Percentiles rank a stretch among this genome's conserved stretches.
Conservation (phyloP, 2,888 invertebrate genomes). For the Nymphalis polychloros region DNA sequence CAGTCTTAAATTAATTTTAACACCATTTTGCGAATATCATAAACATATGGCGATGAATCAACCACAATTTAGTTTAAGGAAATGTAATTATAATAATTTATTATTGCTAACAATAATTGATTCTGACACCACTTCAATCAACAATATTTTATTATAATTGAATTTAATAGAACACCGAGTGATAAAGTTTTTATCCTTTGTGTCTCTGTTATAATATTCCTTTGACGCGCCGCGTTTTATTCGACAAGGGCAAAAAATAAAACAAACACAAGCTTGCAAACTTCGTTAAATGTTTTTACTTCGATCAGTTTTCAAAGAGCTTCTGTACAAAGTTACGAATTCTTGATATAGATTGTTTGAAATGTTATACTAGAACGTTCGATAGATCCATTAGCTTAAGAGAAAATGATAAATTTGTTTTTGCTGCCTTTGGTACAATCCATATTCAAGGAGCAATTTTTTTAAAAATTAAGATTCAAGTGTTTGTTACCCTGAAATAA, state of each 20-base stretch:
- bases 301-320: slow-evolving; percentile 10
- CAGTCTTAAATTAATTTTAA: too few species aligned
- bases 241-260: not conserved
- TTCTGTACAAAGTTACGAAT: slow-evolving; percentile 3
- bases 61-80: too few species aligned
- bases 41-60: too few species aligned
- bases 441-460: too few species aligned
- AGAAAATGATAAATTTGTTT: not conserved
- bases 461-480: too few species aligned
- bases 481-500: too few species aligned
- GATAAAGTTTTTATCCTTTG: not conserved
- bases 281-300: slow-evolving; percentile 18
- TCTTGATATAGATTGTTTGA: not conserved
- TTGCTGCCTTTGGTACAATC: too few species aligned
- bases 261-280: slow-evolving; percentile 13
- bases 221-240: slow-evolving; percentile 7
- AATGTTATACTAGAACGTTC: not conserved
- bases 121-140: not conserved
- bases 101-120: not conserved
- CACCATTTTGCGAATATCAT: too few species aligned
- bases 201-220: not conserved
- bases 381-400: not conserved
- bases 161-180: not conserved
- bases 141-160: not conserved
- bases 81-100: too few species aligned